A percentile compares a stretch with the other conserved stretches of the same genome.
Conservation (phyloP, 2,888 invertebrate species). For the Chorisops tibialis region DNA sequence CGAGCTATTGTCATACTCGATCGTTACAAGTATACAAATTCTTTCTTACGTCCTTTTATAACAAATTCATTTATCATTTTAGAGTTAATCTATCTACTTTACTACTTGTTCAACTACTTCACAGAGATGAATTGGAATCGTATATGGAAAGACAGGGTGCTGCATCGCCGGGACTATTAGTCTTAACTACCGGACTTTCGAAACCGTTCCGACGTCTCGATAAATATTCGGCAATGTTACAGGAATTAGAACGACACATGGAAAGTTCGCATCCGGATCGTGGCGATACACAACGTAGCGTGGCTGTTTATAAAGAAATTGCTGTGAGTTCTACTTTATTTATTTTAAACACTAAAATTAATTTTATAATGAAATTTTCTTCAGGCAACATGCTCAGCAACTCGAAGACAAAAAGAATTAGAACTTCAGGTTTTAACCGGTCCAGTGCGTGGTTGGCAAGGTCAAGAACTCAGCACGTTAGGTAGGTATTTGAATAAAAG, state of each 20-base stretch:
- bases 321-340: constrained; percentile 63
- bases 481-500: constrained; percentile 36
- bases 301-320: constrained; percentile 91
- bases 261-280: constrained; percentile 94
- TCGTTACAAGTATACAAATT: constrained; percentile 74
- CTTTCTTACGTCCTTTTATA: constrained; percentile 11
- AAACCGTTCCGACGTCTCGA: constrained; percentile 93
- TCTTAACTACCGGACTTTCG: constrained; percentile 87
- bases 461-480: constrained; percentile 63
- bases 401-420: constrained; percentile 89
- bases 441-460: constrained; percentile 94
- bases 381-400: constrained; percentile 80
- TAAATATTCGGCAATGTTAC: constrained; percentile 90
- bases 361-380: too few relatives aligned
- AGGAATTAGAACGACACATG: constrained; percentile 92
- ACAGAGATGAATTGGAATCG: constrained; percentile 75
- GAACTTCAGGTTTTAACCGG: constrained; percentile 93
- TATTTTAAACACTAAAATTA: neutral
- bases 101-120: constrained; percentile 23
- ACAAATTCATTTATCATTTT: constrained; percentile 15
- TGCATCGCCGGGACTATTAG: constrained; percentile 80
- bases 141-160: constrained; percentile 88
- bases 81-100: constrained; percentile 25
- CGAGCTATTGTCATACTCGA: constrained; percentile 90
- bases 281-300: constrained; percentile 94